These are phyloP conservation scores for Streblospio benedicti DNA, from an alignment of 1,140 invertebrate genomes.

Conservation along the genomic window DNA sequence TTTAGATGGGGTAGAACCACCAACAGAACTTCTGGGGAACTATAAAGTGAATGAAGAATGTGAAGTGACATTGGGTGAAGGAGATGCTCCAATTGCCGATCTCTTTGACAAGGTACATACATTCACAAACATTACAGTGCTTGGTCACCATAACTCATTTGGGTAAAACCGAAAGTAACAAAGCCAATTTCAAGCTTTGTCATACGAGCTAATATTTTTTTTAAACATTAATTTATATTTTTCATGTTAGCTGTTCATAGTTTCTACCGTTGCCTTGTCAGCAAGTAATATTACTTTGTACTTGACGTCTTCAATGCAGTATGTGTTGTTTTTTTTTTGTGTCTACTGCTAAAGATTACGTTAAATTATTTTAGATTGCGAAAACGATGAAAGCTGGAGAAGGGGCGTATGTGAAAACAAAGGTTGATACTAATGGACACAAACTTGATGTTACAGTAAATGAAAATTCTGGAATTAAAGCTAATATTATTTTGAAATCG, in stretches of 20 bases:
- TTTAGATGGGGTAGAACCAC: slow-evolving; percentile 4
- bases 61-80: slow-evolving; percentile 22
- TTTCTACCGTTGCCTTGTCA: too few species aligned
- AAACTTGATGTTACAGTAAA: slow-evolving; percentile 9
- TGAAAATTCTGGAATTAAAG: slow-evolving; percentile 8
- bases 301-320: too few species aligned
- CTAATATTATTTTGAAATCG: slow-evolving; percentile 14
- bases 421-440: slow-evolving; percentile 6
- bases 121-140: too few species aligned
- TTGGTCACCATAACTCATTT: too few species aligned
- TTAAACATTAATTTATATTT: too few species aligned
- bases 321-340: too few species aligned
- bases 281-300: too few species aligned
- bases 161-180: too few species aligned
- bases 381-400: slow-evolving; percentile 22
- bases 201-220: too few species aligned
- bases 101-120: slow-evolving; percentile 18
- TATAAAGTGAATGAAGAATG: slow-evolving; percentile 10
- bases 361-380: slow-evolving; percentile 7
- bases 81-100: slow-evolving; percentile 16
- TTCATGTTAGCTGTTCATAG: too few species aligned
- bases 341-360: too few species aligned
- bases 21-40: slow-evolving; percentile 7
- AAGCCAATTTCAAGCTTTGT: too few species aligned
- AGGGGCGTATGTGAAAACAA: slow-evolving; percentile 18